Conservation (phyloP, 2,888 invertebrate species). For the Adelognathus sp. region DNA sequence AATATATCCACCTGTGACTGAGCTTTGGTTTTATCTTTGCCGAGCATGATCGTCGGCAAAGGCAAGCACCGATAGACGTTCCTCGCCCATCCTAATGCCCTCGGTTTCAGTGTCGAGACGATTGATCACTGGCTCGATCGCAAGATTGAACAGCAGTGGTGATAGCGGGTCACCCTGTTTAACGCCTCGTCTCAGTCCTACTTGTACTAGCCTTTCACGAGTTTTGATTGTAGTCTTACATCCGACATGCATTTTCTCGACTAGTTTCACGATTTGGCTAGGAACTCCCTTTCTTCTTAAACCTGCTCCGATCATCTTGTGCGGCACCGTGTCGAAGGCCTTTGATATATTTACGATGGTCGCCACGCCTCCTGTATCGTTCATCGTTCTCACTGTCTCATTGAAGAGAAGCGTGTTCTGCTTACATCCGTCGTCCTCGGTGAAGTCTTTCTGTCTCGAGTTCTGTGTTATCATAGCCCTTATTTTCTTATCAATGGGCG, state of each 20-base stretch:
- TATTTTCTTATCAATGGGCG: constrained; percentile 63
- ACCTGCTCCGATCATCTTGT: constrained; percentile 25
- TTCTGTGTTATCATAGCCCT: constrained; percentile 27
- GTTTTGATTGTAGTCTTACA: constrained; percentile 33
- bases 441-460: constrained; percentile 71
- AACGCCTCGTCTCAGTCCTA: neutral
- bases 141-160: constrained; percentile 30
- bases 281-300: constrained; percentile 31
- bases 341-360: constrained; percentile 59
- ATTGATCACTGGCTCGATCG: constrained; percentile 67
- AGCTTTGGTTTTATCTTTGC: neutral
- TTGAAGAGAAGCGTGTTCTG: constrained; percentile 45
- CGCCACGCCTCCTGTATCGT: constrained; percentile 32
- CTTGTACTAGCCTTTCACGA: neutral
- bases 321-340: constrained; percentile 65
- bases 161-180: constrained; percentile 35
- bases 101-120: neutral
- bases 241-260: constrained; percentile 12
- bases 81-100: neutral
- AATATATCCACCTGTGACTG: neutral
- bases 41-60: constrained; percentile 63
- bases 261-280: neutral
- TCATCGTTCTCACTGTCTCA: constrained; percentile 6
- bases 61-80: neutral
- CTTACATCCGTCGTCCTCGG: constrained; percentile 63